Base-by-base conservation (phyloP, 2,888 invertebrate species). In the Coremacera marginata region DNA sequence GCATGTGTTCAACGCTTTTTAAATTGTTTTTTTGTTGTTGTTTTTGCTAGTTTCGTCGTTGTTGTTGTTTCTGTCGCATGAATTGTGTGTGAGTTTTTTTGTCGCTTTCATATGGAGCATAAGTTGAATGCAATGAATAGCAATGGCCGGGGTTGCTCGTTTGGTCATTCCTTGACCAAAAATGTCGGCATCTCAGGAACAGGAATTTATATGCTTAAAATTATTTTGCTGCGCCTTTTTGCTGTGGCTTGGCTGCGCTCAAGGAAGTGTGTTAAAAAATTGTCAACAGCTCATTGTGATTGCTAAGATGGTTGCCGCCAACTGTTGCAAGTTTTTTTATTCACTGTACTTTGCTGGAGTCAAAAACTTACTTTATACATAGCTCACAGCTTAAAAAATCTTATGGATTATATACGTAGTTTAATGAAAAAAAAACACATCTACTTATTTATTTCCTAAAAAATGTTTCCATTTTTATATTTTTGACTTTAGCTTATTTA, bases 41-140 rank as follows among this genome's bases (percentile, higher is more conserved):
- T 85, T 80, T 31, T 44, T 72, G 55, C 49, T 71, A 62, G 49
- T 75, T 62, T 67, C 71, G 75, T 22, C 49, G 70, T 37, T 75
- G 34, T 51, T 62, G 51, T 22, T 70, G 70, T 37, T 70, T 73
- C 70, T 71, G 75, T 82, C 81, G 83, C 84, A 86, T 86, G 87
- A 87, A 86, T 86, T 86, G 87, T 86, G 88, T 88, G 87, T 77
- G 88, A 87, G 82, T 83, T 84, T 83, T 84, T 84, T 82, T 82
- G 73, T 79, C 57, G 34, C 19, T 44, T 65, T 77, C 52, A 44
- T 5, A 63, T 68, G 65, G 44, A 19, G 19, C 68, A 14, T 22
- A 31, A 11, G 22, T 31, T 27, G 60, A 19, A 5, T 11, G 52
- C 65, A 74, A 65, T 74, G 14, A 25, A 49, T 51, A 60, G 5